phyloP scores from a whole-genome alignment of 2,888 invertebrate species.

The Nephrotoma guestfalica region DNA sequence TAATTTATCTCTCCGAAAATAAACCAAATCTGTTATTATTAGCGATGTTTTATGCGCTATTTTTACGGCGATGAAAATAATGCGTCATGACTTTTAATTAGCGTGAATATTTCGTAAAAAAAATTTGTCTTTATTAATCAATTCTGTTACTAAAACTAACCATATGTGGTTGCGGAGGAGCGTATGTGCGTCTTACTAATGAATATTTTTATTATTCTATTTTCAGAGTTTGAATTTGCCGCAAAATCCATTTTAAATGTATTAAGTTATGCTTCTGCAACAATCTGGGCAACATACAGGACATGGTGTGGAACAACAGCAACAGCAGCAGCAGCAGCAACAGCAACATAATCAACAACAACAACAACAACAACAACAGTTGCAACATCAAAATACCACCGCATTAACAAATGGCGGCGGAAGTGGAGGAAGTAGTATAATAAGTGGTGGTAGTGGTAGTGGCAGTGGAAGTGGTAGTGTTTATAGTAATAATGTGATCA shows the following conservation, averaged over 20 bases:
- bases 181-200: background rate
- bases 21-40: background rate
- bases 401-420: background rate
- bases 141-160: background rate
- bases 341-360: background rate
- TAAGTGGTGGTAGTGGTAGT: conserved; percentile 3
- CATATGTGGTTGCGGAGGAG: background rate
- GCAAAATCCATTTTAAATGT: background rate
- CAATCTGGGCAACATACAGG: background rate
- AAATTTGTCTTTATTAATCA: background rate
- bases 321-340: background rate
- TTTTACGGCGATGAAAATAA: background rate
- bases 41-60: background rate
- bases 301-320: background rate
- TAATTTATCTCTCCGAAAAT: background rate
- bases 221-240: background rate
- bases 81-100: background rate
- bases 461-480: background rate
- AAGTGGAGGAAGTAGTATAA: conserved; percentile 1
- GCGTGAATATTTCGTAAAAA: background rate
- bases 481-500: background rate
- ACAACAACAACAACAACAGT: background rate
- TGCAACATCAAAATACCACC: background rate
- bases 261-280: conserved; percentile 1
- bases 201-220: background rate